Conservation (phyloP, 2,797 vertebrate species). For the Danio albolineatus region DNA sequence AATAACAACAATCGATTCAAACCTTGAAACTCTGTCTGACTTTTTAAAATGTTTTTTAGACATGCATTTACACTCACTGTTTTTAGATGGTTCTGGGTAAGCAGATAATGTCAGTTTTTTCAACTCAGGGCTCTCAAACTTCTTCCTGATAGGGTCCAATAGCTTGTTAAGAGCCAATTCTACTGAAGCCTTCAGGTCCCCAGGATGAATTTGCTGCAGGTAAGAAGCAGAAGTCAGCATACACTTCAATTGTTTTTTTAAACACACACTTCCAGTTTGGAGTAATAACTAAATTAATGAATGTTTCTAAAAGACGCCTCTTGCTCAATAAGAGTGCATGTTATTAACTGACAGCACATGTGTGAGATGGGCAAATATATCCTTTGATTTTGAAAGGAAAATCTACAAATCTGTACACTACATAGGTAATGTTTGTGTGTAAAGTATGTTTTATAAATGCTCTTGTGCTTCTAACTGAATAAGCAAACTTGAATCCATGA, state of each 20-base stretch:
- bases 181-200: constrained; percentile 95
- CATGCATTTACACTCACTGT: constrained; percentile 80
- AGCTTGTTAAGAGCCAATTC: constrained; percentile 91
- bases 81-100: constrained; percentile 86
- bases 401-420: constrained; percentile 31
- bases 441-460: constrained; percentile 43
- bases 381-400: constrained; percentile 20
- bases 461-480: constrained; percentile 24
- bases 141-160: constrained; percentile 94
- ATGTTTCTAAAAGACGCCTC: too few species aligned
- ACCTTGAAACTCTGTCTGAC: neutral
- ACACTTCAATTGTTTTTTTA: neutral
- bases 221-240: neutral
- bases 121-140: constrained; percentile 88
- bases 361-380: too few species aligned
- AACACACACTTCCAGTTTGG: too few species aligned
- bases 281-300: too few species aligned
- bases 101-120: constrained; percentile 85
- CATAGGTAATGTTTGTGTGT: constrained; percentile 6
- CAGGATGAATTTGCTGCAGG: constrained; percentile 89
- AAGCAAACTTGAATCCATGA: neutral
- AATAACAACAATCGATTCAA: constrained; percentile 32
- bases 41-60: neutral
- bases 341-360: too few species aligned
- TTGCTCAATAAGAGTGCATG: too few species aligned